Base-by-base conservation (phyloP, 2,888 invertebrate genomes). In the Lutraria lutraria region DNA sequence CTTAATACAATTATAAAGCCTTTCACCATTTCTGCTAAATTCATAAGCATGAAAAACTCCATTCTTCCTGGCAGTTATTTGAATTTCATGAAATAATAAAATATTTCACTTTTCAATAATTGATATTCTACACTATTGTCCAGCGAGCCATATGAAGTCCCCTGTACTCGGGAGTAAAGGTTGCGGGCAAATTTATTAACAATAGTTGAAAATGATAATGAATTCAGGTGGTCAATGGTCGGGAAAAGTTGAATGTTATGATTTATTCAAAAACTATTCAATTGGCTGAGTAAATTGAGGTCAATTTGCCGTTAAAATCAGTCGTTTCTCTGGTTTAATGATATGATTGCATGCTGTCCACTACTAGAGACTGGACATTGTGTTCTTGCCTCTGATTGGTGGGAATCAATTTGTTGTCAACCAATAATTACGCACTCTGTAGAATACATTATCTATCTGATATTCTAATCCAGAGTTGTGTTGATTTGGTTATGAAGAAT, bases 31-130 rank as follows among this genome's bases (percentile, higher is more conserved):
- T 15, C 34, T 31, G 76, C 76, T 16, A 76, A 87, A 82, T 76
- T 87, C 82, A 87, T 87, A 82, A 87, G 87, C 87, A 83, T 87
- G 76, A 87, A 87, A 21, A 53, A 85, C 79, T 85, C 31, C 19
- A 87, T 91, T 91, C 82, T 80, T 85, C 76, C 1, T 60, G 80
- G 54, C 85, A 89, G 89, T 88, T 83, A 92, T 90, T 90, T 90
- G 89, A 90, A 89, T 87, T 90, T 92, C 90, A 90, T 90, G 89
- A 90, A 92, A 90, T 92, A 90, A 92, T 92, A 92, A 89, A 90
- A 86, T 86, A 86, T 92, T 90, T 90, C 89, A 89, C 89, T 92
- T 86, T 90, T 79, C 83, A 53, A 86, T 86, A 89, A 91, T 86
- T 88, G 86, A 92, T 92, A 92, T 90, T 89, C 90, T 86, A 76